phyloP scores from a whole-genome alignment of 2,113 vertebrate species.

The Silurus glanis region DNA sequence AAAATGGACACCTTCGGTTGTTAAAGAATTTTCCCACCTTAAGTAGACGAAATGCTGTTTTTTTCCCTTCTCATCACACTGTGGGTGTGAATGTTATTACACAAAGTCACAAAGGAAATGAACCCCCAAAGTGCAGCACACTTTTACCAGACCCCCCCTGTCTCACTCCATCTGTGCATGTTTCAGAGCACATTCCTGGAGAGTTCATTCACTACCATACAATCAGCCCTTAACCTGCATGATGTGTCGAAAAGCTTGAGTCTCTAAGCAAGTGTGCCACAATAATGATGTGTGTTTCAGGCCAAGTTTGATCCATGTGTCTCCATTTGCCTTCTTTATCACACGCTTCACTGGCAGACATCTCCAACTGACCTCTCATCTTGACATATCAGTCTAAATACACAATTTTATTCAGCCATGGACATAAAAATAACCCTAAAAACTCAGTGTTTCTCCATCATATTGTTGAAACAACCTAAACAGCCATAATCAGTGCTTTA shows the following conservation, averaged over 20 bases:
- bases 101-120: background rate
- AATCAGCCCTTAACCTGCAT: background rate
- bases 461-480: background rate
- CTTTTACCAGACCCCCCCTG: background rate
- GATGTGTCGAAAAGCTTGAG: background rate
- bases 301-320: background rate
- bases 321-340: background rate
- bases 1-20: background rate
- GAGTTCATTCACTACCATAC: background rate
- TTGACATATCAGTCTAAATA: background rate
- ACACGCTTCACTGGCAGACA: constrained; percentile 12
- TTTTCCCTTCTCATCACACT: background rate
- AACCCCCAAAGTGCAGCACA: background rate
- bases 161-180: background rate
- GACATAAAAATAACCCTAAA: background rate
- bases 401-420: background rate
- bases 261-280: background rate
- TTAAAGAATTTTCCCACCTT: background rate
- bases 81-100: background rate
- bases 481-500: background rate
- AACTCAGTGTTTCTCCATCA: background rate
- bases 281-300: background rate
- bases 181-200: background rate
- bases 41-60: background rate
- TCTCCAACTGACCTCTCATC: background rate